These are phyloP conservation scores for Drosophila nikananu DNA, from an alignment of 1,140 invertebrate species.

Conservation along the genomic window DNA sequence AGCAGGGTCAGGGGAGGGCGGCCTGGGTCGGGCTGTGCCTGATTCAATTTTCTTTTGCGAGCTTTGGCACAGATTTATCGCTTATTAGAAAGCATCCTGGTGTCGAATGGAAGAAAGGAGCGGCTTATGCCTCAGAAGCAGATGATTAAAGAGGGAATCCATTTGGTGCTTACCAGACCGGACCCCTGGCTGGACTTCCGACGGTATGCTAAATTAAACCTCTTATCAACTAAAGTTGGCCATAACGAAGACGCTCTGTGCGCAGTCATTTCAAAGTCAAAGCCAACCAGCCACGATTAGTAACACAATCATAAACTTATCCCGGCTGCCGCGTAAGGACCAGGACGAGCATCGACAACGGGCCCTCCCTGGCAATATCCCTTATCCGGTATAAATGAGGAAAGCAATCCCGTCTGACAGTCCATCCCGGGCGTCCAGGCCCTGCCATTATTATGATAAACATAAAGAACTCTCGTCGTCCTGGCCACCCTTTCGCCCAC, in stretches of 20 bases:
- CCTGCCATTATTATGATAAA: constrained; percentile 72
- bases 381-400: constrained; percentile 25
- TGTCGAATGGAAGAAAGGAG: constrained; percentile 5
- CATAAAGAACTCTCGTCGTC: constrained; percentile 58
- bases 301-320: constrained; percentile 60
- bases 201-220: constrained; percentile 10
- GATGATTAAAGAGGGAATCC: constrained; percentile 30
- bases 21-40: constrained; percentile 21
- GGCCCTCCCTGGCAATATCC: constrained; percentile 16
- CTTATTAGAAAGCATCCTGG: constrained; percentile 61
- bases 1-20: constrained; percentile 1
- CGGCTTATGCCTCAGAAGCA: constrained; percentile 31
- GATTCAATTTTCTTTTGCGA: constrained; percentile 43
- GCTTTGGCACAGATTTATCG: constrained; percentile 65
- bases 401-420: constrained; percentile 59
- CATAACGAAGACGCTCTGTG: constrained; percentile 9
- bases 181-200: background rate
- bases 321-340: constrained; percentile 10
- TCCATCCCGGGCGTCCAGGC: constrained; percentile 45
- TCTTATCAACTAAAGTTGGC: constrained; percentile 23
- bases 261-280: constrained; percentile 38
- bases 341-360: constrained; percentile 5
- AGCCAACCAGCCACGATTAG: constrained; percentile 47
- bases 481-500: constrained; percentile 17
- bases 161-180: background rate